Conservation (phyloP, 2,797 vertebrate genomes). For the Geotrypetes seraphini region DNA sequence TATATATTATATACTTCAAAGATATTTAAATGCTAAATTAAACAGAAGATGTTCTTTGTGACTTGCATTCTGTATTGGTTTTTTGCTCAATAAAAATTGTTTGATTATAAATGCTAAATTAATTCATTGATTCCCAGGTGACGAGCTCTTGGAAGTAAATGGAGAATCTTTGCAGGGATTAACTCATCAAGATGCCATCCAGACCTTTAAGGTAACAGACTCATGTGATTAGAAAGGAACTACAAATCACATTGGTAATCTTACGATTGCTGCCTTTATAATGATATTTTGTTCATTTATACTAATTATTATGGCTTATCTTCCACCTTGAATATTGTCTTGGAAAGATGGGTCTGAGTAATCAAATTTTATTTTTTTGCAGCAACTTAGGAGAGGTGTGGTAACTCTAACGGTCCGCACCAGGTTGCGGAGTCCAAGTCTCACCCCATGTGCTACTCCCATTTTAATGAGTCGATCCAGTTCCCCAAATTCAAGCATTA, state of each 20-base stretch:
- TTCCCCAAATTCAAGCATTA: constrained; percentile 74
- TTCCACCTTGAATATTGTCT: no score
- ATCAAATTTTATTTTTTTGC: constrained; percentile 13
- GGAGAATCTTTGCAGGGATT: constrained; percentile 88
- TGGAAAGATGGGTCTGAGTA: no score
- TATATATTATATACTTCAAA: no score
- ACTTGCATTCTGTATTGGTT: no score
- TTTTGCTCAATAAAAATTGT: no score
- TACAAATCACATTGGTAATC: no score
- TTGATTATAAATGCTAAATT: no score
- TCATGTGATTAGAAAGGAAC: accelerated
- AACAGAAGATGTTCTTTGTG: no score
- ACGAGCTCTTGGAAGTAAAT: constrained; percentile 90
- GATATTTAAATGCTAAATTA: no score
- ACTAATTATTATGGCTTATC: no score
- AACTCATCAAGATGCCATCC: constrained; percentile 92
- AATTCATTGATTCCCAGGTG: constrained; percentile 59
- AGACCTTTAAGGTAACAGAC: constrained; percentile 84
- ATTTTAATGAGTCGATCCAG: constrained; percentile 78
- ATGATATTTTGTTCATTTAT: no score
- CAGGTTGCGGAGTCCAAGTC: constrained; percentile 81
- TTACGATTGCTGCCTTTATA: no score
- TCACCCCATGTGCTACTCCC: constrained; percentile 81
- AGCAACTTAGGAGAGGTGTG: constrained; percentile 92
- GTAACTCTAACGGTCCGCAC: constrained; percentile 87